Evolutionary conservation across 1,140 invertebrate species (phyloP), one percentile per base, ranked within the genome.

Genomic region (Dendrolimus kikuchii): DNA sequence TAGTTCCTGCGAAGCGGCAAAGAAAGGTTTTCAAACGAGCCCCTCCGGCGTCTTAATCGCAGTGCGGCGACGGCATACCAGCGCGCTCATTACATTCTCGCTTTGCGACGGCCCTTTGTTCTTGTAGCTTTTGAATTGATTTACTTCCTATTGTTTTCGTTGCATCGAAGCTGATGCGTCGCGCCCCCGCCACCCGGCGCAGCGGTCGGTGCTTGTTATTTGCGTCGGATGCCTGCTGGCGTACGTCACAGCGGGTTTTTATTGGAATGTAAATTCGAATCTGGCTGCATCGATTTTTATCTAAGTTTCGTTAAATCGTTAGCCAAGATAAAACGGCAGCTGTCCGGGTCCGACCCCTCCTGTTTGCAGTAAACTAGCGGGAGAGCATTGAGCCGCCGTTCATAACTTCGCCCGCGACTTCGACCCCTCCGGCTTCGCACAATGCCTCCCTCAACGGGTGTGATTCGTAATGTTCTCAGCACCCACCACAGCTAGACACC

Each of bases 211-310:
- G 51, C 43, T 52, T 60, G 57, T 68, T 70, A 68, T 73, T 73
- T 66, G 57, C 52, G 59, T 65, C 53, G 60, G 60, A 69, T 59
- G 57, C 23, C 52, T 57, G 57, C 62, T 51, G 51, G 61, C 53
- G 64, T 40, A 54, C 59, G 46, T 57, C 59, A 47, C 10, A 60
- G 40, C 42, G 38, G 57, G 52, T 55, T 66, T 71, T 71, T 74
- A 77, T 81, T 78, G 70, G 77, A 77, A 78, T 68, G 66, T 77
- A 69, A 76, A 76, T 75, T 59, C 51, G 60, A 61, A 70, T 56
- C 56, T 52, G 36, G 23, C 40, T 48, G 55, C 42, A 60, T 55
- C 68, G 63, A 64, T 62, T 73, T 78, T 76, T 70, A 74, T 66
- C 55, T 59, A 53, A 53, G 46, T 59, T 64, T 55, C 46, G 55